These are phyloP conservation scores for Polypedilum vanderplanki DNA, from an alignment of 1,140 invertebrate species.

Conservation along the genomic window DNA sequence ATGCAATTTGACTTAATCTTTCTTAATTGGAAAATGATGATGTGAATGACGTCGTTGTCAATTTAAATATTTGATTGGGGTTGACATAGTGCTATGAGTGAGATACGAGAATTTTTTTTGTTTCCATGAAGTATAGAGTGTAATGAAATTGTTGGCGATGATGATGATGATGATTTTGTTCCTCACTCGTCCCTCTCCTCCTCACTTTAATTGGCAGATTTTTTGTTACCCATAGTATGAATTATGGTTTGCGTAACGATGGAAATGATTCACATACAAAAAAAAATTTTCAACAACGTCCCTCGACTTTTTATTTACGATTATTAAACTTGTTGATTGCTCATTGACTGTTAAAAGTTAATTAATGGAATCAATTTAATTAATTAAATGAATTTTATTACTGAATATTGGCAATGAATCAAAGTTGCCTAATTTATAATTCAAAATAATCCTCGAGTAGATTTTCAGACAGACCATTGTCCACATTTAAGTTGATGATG, in stretches of 20 bases:
- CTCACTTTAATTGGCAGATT: background rate
- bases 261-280: slow-evolving; percentile 3
- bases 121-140: background rate
- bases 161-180: background rate
- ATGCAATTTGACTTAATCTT: background rate
- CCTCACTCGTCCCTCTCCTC: background rate
- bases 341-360: slow-evolving; percentile 26
- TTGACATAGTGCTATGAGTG: background rate
- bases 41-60: slow-evolving; percentile 13
- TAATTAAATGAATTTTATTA: background rate
- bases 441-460: background rate
- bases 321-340: slow-evolving; percentile 24
- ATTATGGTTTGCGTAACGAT: slow-evolving; percentile 15
- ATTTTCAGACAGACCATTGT: background rate
- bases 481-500: background rate
- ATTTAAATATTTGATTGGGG: slow-evolving; percentile 25
- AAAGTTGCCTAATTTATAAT: background rate
- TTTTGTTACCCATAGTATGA: background rate
- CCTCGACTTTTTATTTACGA: background rate
- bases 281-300: background rate
- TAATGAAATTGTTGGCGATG: background rate
- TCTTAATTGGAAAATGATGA: slow-evolving; percentile 3
- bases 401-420: background rate
- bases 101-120: background rate
- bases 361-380: slow-evolving; percentile 24